Percentiles rank a stretch among this genome's conserved stretches.
These are phyloP conservation scores for Gracilinanus agilis DNA, from an alignment of 2,113 vertebrate species.

Conservation along the genomic window DNA sequence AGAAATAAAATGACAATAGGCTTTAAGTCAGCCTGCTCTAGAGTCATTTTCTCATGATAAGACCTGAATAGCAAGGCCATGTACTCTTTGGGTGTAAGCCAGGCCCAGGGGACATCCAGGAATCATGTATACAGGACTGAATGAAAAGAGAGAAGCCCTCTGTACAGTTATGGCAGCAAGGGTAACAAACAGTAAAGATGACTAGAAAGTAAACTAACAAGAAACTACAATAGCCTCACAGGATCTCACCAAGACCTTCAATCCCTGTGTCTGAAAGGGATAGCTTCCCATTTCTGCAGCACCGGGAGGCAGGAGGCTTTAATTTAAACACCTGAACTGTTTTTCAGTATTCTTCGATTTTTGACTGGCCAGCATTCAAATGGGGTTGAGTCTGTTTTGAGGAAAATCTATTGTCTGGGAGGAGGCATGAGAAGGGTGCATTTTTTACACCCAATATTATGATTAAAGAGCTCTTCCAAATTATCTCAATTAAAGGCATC, in stretches of 20 bases:
- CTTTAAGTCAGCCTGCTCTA: background rate
- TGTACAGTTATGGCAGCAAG: background rate
- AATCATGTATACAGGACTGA: background rate
- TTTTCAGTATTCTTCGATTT: background rate
- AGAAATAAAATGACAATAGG: background rate
- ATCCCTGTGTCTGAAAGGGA: background rate
- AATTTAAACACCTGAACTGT: background rate
- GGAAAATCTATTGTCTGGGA: background rate
- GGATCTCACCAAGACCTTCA: background rate
- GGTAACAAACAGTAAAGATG: background rate
- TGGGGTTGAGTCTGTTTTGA: background rate
- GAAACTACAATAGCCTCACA: background rate
- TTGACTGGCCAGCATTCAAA: background rate
- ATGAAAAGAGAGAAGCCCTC: background rate
- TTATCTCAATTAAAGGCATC: background rate
- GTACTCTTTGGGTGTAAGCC: background rate
- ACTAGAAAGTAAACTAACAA: background rate
- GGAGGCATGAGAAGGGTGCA: background rate
- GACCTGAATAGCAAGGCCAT: background rate
- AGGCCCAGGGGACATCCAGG: background rate
- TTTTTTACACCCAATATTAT: background rate
- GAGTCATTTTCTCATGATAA: background rate
- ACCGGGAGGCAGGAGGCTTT: background rate
- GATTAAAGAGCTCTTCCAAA: background rate
- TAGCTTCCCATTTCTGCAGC: background rate